These are phyloP conservation scores for Branchinecta lindahli DNA, from an alignment of 1,140 invertebrate genomes.

Conservation along the genomic window DNA sequence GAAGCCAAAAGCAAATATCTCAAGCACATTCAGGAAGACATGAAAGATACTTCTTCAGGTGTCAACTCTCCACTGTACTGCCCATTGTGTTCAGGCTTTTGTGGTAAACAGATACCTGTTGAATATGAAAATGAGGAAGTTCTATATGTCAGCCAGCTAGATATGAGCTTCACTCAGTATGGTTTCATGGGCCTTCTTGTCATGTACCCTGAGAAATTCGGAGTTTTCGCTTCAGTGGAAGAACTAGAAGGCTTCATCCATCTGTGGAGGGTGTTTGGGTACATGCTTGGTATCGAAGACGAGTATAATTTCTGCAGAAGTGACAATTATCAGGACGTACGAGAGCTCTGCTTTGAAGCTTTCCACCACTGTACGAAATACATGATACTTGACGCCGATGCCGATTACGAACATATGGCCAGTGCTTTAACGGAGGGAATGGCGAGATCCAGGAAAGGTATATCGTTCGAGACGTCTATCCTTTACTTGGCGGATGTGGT, in stretches of 20 bases:
- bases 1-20: not conserved
- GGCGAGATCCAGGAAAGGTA: not conserved
- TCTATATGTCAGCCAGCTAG: constrained; percentile 46
- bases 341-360: constrained; percentile 14
- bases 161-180: constrained; percentile 68
- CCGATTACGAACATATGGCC: constrained; percentile 19
- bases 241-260: constrained; percentile 61
- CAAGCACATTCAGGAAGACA: not conserved
- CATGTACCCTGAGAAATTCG: constrained; percentile 45
- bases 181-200: constrained; percentile 66
- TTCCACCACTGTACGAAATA: constrained; percentile 15
- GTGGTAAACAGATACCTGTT: not conserved
- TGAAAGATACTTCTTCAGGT: not conserved
- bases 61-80: constrained; percentile 3
- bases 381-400: not conserved
- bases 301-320: constrained; percentile 40
- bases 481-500: not conserved
- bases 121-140: constrained; percentile 19
- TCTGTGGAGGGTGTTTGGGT: constrained; percentile 65
- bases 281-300: constrained; percentile 63
- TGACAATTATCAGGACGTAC: constrained; percentile 16
- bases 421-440: constrained; percentile 16
- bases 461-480: not conserved
- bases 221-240: constrained; percentile 38
- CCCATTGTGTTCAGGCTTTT: not conserved